Evolutionary conservation across 2,113 vertebrate genomes (phyloP), one percentile per base, ranked within the genome.

Genomic region (Stigmatopora nigra): DNA sequence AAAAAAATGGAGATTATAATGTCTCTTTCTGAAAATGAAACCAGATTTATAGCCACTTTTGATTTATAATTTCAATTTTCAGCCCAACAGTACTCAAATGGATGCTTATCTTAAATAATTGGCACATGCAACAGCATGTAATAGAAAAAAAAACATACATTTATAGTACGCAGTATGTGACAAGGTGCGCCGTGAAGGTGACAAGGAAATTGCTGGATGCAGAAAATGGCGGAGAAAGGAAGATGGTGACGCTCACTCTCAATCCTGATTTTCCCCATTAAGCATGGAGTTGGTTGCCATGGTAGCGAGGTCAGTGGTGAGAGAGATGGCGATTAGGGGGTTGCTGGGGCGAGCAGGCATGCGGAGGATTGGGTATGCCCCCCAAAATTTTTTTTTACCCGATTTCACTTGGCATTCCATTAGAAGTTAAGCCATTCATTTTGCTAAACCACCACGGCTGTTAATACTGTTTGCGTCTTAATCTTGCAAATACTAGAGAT

Each of bases 251-350:
- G 45, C 58, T 13, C 51, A 53, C 51, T 20, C 56, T 41, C 75
- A 86, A 85, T 82, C 49, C 69, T 59, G 51, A 63, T 76, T 80
- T 80, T 74, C 35, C 73, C 70, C 71, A 53, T 25, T 69, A 47
- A 62, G 66, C 78, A 66, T 5, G 17, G 64, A 74, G 79, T 65
- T 72, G 31, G 82, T 84, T 85, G 66, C 72, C 76, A 83, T 78
- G 70, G 80, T 47, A 84, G 76, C 75, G 6, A 63, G 70, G 68
- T 78, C 69, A 80, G 44, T 69, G 73, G 63, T 64, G 62, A 67
- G 63, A 13, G 22, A 67, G 79, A 17, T 55, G 48, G 60, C 14
- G 25, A 48, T 11, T 47, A 14, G 67, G 75, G 65, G 69, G 70
- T 73, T 77, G 57, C 61, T 65, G 78, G 62, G 70, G 70, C 67